Evolutionary conservation across 2,113 vertebrate genomes (phyloP), one percentile per base, ranked within the genome.

Genomic region (Melanocharis versteri): DNA sequence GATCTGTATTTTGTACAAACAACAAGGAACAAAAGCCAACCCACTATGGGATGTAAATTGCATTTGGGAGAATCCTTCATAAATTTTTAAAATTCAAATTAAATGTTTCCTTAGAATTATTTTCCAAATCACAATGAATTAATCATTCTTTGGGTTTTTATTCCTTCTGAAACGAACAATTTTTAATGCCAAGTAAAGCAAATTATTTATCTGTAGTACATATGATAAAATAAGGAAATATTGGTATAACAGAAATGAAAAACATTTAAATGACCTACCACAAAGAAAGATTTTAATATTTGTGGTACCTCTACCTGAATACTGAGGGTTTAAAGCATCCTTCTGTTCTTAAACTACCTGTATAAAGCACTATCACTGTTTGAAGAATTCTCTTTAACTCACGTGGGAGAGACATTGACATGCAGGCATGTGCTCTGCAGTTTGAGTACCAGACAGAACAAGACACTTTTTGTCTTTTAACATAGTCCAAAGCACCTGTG

Each of bases 51-150:
- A 44, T 70, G 13, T 50, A 91, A 93, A 82, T 78, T 14, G 2
- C 62, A 79, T 89, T 93, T 85, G 54, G 87, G 42, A 90, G 51
- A 65, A 70, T 87, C 7, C 7, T 75, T 79, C 31, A 92, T 85
- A 78, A 13, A 44, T 87, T 86, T 91, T 91, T 58, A 42, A 92
- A 90, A 91, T 70, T 33, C 64, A 86, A 94, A 89, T 84, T 44
- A 92, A 85, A 78, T 71, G 3, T 75, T 91, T 81, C 44, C 26
- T 64, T 69, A 85, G 18, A 91, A 85, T 89, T 89, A 61, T 87
- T 94, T 96, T 92, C 54, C 42, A 73, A 87, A 94, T 93, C 23
- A 73, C 35, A 92, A 75, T 83, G 30, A 58, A 78, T 64, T 87
- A 92, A 68, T 83, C 2, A 83, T 88, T 91, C 44, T 66, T 60